phyloP scores from a whole-genome alignment of 2,888 invertebrate genomes.

The Andrena marginata region DNA sequence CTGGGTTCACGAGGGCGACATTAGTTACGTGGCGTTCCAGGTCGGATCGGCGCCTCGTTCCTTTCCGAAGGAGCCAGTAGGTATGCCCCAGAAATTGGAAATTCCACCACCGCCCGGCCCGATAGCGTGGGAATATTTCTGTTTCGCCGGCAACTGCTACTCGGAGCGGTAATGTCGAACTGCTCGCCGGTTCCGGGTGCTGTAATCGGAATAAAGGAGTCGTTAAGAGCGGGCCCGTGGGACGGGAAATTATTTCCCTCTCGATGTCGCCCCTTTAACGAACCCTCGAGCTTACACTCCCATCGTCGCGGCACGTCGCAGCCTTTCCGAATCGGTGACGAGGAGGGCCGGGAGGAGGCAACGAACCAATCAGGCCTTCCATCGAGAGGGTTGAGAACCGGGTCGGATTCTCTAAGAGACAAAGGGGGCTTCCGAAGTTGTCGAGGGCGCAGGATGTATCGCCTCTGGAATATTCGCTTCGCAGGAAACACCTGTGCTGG shows the following conservation, averaged over 20 bases:
- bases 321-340: conserved; percentile 43
- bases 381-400: conserved; percentile 31
- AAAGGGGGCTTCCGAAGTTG: neutral
- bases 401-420: conserved; percentile 30
- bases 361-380: conserved; percentile 50
- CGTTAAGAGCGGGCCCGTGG: conserved; percentile 34
- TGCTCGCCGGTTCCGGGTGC: conserved; percentile 1
- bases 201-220: conserved; percentile 47
- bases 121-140: conserved; percentile 26
- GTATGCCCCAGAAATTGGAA: conserved; percentile 62
- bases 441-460: neutral
- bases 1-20: conserved; percentile 50
- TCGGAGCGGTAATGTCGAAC: neutral
- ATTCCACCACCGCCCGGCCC: neutral
- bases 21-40: conserved; percentile 65
- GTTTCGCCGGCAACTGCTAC: conserved; percentile 2
- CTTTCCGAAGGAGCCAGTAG: conserved; percentile 50
- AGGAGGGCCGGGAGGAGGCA: conserved; percentile 37
- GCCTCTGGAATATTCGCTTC: neutral
- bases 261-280: conserved; percentile 53
- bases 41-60: conserved; percentile 74
- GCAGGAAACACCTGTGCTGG: neutral
- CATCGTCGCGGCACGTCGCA: neutral
- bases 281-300: conserved; percentile 26
- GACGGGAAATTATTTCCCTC: conserved; percentile 54